Conservation (phyloP, 30 jellyfish, hydroid and myxozoan genomes). For the Clytia hemisphaerica region DNA sequence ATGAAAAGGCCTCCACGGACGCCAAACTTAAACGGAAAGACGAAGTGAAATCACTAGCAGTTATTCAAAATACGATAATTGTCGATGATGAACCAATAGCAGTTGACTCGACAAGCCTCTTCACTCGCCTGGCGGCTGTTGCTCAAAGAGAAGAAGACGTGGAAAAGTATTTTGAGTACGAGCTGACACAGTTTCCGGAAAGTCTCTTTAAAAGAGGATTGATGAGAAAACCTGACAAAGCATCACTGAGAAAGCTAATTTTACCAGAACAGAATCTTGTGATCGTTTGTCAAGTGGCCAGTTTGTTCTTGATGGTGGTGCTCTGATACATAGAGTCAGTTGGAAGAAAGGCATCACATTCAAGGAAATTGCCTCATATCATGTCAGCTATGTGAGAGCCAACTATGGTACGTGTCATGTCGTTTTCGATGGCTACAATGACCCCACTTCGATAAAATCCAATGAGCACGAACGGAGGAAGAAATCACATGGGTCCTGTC, state of each 20-base stretch:
- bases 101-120: conserved; percentile 26
- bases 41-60: conserved; percentile 3
- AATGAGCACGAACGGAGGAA: conserved; percentile 31
- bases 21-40: conserved; percentile 28
- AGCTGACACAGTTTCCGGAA: conserved; percentile 29
- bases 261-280: conserved; percentile 5
- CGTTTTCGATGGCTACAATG: conserved; percentile 34
- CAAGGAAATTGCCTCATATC: neutral
- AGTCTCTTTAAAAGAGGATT: conserved; percentile 18
- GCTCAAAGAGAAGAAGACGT: conserved; percentile 28
- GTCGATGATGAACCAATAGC: conserved; percentile 11
- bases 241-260: neutral
- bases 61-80: conserved; percentile 24
- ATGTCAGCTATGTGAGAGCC: conserved; percentile 11
- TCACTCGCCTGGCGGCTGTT: conserved; percentile 38
- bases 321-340: conserved; percentile 30
- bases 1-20: neutral
- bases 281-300: neutral
- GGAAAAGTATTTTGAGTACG: conserved; percentile 34
- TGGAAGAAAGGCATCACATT: conserved; percentile 42
- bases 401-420: conserved; percentile 25
- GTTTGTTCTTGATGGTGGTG: conserved; percentile 48
- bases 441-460: conserved; percentile 24
- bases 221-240: conserved; percentile 50
- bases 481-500: conserved; percentile 28